A percentile compares a stretch with the other conserved stretches of the same genome.
These are phyloP conservation scores for Atrina japonica DNA, from an alignment of 2,888 invertebrate species.

Conservation along the genomic window DNA sequence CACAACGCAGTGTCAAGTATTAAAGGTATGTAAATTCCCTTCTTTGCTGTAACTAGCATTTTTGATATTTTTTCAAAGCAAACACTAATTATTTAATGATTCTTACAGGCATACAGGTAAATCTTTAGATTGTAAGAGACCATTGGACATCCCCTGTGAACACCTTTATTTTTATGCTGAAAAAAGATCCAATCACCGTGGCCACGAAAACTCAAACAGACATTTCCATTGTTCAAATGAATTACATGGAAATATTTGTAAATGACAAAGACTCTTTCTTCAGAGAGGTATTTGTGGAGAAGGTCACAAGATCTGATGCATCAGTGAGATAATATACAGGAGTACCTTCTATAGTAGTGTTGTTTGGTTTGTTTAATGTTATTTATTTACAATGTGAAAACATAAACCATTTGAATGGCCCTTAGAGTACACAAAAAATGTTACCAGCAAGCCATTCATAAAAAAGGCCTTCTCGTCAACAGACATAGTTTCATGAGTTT, in stretches of 20 bases:
- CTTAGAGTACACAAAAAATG: constrained; percentile 2
- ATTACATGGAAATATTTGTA: neutral
- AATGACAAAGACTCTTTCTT: neutral
- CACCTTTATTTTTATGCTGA: neutral
- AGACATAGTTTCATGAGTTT: constrained; percentile 15
- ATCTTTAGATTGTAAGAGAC: neutral
- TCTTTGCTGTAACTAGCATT: neutral
- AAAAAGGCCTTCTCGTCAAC: constrained; percentile 10
- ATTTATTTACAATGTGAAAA: neutral
- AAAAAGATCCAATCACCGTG: neutral
- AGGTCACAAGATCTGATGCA: constrained; percentile 6
- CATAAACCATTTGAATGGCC: constrained; percentile 14
- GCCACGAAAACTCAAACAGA: neutral
- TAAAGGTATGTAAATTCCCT: too few relatives aligned
- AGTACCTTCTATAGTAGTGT: neutral
- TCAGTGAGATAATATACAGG: constrained; percentile 12
- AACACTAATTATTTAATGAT: neutral
- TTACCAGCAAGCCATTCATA: neutral
- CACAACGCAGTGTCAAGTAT: too few relatives aligned
- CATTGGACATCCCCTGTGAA: neutral
- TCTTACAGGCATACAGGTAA: neutral
- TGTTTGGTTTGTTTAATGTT: constrained; percentile 11
- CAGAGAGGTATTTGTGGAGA: too few relatives aligned
- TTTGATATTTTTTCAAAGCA: neutral
- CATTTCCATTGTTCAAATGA: neutral